Evolutionary conservation across 2,888 invertebrate species (phyloP).

Genomic region (Actias luna): DNA sequence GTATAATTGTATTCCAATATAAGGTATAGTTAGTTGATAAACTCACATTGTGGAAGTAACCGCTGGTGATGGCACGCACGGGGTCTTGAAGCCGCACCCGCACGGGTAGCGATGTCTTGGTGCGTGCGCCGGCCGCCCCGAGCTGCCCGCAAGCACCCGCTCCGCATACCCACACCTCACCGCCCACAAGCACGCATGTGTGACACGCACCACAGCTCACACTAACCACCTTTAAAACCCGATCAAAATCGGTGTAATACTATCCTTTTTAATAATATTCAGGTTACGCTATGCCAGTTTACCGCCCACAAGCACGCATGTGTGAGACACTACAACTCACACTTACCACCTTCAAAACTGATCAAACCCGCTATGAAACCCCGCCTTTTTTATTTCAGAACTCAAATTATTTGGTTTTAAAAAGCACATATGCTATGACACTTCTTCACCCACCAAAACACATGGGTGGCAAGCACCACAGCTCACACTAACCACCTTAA

Average conservation of each 20-base stretch:
- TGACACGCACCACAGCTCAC: constrained; percentile 87
- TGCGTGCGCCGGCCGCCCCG: constrained; percentile 75
- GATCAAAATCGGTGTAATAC: neutral
- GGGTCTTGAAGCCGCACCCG: constrained; percentile 61
- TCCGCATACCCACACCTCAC: constrained; percentile 86
- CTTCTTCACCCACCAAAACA: constrained; percentile 86
- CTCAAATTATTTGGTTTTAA: too few species aligned
- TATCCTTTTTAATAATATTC: too few species aligned
- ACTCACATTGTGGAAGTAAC: constrained; percentile 85
- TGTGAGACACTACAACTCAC: too few species aligned
- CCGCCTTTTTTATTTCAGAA: too few species aligned
- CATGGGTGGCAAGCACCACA: constrained; percentile 89
- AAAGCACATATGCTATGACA: too few species aligned
- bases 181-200: constrained; percentile 86
- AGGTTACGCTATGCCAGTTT: too few species aligned
- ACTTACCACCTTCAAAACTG: too few species aligned
- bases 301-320: too few species aligned
- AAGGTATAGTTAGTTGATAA: too few species aligned
- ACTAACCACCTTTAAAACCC: constrained; percentile 48
- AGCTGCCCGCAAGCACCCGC: constrained; percentile 91
- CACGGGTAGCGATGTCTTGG: constrained; percentile 84
- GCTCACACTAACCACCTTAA: constrained; percentile 64
- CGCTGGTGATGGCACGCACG: constrained; percentile 76
- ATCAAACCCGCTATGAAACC: too few species aligned
- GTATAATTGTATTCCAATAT: too few species aligned